These are phyloP conservation scores for Azorinus chamasolen DNA, from an alignment of 2,888 invertebrate species.

Conservation along the genomic window DNA sequence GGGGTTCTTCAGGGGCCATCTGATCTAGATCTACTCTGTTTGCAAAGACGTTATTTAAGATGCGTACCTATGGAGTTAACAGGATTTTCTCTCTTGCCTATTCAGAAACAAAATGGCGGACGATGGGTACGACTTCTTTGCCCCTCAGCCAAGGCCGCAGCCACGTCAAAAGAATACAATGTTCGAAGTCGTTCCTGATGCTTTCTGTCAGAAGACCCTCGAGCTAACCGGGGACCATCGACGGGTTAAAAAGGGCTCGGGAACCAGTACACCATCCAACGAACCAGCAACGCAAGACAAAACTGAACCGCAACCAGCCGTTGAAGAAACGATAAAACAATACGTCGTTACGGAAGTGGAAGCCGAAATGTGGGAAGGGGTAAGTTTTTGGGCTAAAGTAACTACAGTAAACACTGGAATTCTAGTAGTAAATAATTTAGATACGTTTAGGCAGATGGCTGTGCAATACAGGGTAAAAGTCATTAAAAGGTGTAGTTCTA, in stretches of 20 bases:
- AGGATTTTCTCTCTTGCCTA: neutral
- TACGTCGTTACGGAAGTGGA: slow-evolving; percentile 66
- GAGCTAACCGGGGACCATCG: slow-evolving; percentile 69
- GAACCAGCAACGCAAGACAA: slow-evolving; percentile 4
- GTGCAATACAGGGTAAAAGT: too few species aligned
- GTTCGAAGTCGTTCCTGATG: slow-evolving; percentile 79
- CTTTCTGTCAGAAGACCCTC: slow-evolving; percentile 76
- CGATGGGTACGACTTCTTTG: slow-evolving; percentile 76
- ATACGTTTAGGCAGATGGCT: too few species aligned
- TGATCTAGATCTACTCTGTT: too few species aligned
- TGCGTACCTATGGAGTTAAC: too few species aligned
- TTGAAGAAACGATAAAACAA: slow-evolving; percentile 54
- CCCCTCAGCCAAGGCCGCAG: slow-evolving; percentile 74
- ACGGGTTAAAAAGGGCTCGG: slow-evolving; percentile 42
- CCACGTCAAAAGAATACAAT: slow-evolving; percentile 76
- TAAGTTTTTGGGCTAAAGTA: too few species aligned
- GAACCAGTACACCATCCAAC: slow-evolving; percentile 19
- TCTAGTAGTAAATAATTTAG: neutral
- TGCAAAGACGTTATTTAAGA: too few species aligned
- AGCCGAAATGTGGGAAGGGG: slow-evolving; percentile 69
- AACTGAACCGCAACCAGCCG: slow-evolving; percentile 22
- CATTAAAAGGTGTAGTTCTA: too few species aligned
- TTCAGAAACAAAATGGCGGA: slow-evolving; percentile 64
- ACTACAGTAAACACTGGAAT: too few species aligned
- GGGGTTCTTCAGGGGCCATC: too few species aligned